phyloP scores from a whole-genome alignment of 2,113 vertebrate genomes.

The Dicaeum eximium region DNA sequence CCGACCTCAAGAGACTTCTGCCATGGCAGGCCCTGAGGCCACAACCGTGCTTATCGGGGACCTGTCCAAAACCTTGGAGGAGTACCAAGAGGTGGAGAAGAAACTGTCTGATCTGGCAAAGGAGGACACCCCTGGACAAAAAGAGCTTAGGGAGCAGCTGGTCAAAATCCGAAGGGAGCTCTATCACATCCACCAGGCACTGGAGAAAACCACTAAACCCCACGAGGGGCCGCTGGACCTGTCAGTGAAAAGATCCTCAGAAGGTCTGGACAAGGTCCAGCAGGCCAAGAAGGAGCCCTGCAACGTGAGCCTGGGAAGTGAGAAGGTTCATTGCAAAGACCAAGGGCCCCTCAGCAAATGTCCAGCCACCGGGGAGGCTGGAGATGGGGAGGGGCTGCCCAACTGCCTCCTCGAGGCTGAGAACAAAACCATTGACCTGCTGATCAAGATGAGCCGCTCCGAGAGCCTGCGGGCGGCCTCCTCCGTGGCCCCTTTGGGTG shows the following conservation, averaged over 20 bases:
- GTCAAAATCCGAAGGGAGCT: constrained; percentile 90
- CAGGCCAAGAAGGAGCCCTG: constrained; percentile 42
- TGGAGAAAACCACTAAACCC: constrained; percentile 77
- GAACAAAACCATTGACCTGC: constrained; percentile 80
- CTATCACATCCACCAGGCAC: constrained; percentile 86
- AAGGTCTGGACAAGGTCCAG: constrained; percentile 31
- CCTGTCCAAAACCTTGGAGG: constrained; percentile 85
- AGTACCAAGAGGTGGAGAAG: constrained; percentile 87
- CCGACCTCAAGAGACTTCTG: neutral
- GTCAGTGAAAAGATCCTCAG: constrained; percentile 79
- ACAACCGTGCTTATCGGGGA: constrained; percentile 80
- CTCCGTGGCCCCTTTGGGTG: neutral
- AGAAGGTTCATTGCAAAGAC: constrained; percentile 17
- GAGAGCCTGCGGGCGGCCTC: constrained; percentile 4
- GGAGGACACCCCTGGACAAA: constrained; percentile 78
- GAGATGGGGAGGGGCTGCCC: neutral
- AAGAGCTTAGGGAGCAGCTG: constrained; percentile 88
- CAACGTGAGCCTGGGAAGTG: neutral
- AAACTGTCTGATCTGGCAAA: constrained; percentile 81
- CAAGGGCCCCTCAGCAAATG: neutral
- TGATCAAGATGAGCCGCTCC: constrained; percentile 79
- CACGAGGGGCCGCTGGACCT: constrained; percentile 88
- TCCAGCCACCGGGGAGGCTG: rapidly evolving
- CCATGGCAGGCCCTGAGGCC: constrained; percentile 46
- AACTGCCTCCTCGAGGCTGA: constrained; percentile 68